Evolutionary conservation across 2,888 invertebrate genomes (phyloP).

Genomic region (Allophyes oxyacanthae): DNA sequence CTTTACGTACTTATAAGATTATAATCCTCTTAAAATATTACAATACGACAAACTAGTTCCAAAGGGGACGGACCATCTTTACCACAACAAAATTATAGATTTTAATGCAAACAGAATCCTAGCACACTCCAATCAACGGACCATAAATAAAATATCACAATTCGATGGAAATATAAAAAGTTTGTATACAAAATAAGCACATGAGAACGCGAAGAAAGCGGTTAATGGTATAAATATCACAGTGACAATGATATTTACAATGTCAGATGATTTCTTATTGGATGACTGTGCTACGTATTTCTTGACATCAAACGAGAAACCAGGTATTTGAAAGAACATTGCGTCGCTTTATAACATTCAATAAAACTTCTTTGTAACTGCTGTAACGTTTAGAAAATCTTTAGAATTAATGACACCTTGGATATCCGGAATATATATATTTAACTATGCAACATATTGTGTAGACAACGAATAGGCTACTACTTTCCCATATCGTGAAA

Average conservation of each 20-base stretch:
- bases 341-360: conserved; percentile 1
- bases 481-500: too few species aligned
- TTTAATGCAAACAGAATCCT: conserved; percentile 20
- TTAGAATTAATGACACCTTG: neutral
- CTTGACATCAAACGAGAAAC: conserved; percentile 26
- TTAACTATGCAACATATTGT: too few species aligned
- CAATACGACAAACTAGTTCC: conserved; percentile 1
- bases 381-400: neutral
- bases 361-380: neutral
- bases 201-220: conserved; percentile 28
- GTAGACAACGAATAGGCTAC: too few species aligned
- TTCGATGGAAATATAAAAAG: conserved; percentile 52
- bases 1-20: conserved; percentile 1
- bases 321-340: conserved; percentile 24
- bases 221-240: conserved; percentile 61
- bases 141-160: conserved; percentile 53
- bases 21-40: conserved; percentile 5
- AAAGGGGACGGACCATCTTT: conserved; percentile 33
- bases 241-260: conserved; percentile 70
- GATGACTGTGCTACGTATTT: neutral
- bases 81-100: conserved; percentile 9
- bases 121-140: conserved; percentile 22
- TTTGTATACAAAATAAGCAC: conserved; percentile 48
- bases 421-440: conserved; percentile 8
- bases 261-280: conserved; percentile 25